A percentile compares a stretch with the other conserved stretches of the same genome.
phyloP scores from a whole-genome alignment of 2,888 invertebrate species.

The Auanema sp. region DNA sequence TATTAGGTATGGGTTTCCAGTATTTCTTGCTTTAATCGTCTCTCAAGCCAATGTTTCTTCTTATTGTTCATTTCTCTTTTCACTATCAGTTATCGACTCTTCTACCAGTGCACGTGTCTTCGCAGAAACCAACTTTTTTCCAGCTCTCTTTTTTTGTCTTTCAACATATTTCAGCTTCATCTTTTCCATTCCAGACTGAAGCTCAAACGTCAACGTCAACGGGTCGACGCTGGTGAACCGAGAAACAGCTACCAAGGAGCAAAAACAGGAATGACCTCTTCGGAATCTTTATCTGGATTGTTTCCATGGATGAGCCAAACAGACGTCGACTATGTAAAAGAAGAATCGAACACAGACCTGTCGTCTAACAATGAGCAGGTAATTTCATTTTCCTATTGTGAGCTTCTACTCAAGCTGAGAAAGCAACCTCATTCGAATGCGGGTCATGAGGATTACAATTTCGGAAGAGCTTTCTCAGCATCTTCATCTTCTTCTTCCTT shows the following conservation, averaged over 20 bases:
- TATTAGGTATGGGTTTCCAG: too few species aligned
- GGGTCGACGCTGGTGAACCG: constrained; percentile 89
- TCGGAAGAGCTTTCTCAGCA: too few species aligned
- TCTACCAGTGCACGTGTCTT: constrained; percentile 1
- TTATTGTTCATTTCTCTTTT: too few species aligned
- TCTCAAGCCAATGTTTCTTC: too few species aligned
- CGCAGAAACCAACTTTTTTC: not conserved
- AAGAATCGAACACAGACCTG: constrained; percentile 18
- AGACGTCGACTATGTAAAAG: constrained; percentile 17
- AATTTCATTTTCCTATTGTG: not conserved
- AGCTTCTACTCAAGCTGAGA: too few species aligned
- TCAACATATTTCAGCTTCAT: not conserved
- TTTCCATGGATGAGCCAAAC: constrained; percentile 18
- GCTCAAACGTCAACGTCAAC: constrained; percentile 87
- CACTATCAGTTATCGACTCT: too few species aligned
- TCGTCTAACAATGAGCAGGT: constrained; percentile 10
- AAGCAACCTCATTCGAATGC: too few species aligned
- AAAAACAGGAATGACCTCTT: constrained; percentile 9
- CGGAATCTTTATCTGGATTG: constrained; percentile 12
- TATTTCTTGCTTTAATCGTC: too few species aligned
- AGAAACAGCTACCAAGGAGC: constrained; percentile 80
- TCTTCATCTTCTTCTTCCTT: too few species aligned
- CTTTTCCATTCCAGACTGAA: constrained; percentile 59
- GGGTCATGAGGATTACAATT: too few species aligned
- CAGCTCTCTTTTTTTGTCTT: too few species aligned